These are phyloP conservation scores for Brachionus rubens DNA, from an alignment of 1,140 invertebrate genomes.

Conservation along the genomic window DNA sequence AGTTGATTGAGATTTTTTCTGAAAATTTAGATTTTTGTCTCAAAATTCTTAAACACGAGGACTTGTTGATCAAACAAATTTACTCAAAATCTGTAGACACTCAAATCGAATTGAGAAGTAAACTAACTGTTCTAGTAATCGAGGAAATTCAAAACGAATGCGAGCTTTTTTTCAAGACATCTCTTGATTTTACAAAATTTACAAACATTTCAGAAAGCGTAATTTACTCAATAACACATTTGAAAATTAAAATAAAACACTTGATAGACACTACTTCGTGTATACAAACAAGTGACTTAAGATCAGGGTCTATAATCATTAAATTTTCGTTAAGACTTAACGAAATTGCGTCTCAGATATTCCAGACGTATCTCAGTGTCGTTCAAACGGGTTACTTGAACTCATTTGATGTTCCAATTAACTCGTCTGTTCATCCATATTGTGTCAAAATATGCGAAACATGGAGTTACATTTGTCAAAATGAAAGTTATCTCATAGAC, in stretches of 20 bases:
- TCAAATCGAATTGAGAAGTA: not conserved
- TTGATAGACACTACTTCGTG: constrained; percentile 5
- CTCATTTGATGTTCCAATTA: not conserved
- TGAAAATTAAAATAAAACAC: constrained; percentile 18
- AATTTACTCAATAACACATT: not conserved
- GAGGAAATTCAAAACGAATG: constrained; percentile 27
- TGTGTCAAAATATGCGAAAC: constrained; percentile 26
- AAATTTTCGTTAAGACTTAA: constrained; percentile 25
- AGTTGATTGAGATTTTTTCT: constrained; percentile 6
- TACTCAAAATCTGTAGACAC: not conserved
- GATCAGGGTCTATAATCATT: not conserved
- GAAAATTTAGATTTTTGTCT: constrained; percentile 41
- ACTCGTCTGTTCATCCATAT: not conserved
- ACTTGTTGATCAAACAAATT: constrained; percentile 7
- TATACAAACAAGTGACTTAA: constrained; percentile 19
- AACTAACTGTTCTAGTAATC: constrained; percentile 10
- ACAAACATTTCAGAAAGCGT: constrained; percentile 23
- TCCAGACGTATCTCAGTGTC: not conserved
- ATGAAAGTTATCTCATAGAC: not conserved
- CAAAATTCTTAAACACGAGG: constrained; percentile 32
- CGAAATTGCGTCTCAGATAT: constrained; percentile 19
- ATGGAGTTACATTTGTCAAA: not conserved
- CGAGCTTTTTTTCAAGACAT: constrained; percentile 30
- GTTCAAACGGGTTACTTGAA: constrained; percentile 19
- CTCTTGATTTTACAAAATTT: constrained; percentile 20